These are phyloP conservation scores for Drosophila sturtevanti DNA, from an alignment of 1,140 invertebrate species.

Conservation along the genomic window DNA sequence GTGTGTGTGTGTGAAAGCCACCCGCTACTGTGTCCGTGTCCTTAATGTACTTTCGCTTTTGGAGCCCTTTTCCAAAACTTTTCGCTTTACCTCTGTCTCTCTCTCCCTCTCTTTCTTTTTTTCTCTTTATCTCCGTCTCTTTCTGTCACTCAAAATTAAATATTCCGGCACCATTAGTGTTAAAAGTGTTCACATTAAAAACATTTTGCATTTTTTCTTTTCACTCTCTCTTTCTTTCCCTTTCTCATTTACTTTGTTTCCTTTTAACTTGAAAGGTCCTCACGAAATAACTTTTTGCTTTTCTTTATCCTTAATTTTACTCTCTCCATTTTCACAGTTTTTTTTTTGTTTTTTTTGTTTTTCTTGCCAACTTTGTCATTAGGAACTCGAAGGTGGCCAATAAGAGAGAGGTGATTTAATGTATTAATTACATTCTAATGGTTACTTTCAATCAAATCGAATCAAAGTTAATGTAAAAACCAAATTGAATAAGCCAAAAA, in stretches of 20 bases:
- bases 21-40: constrained; percentile 10
- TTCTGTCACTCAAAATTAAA: constrained; percentile 58
- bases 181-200: constrained; percentile 76
- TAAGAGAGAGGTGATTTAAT: not conserved
- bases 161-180: constrained; percentile 79
- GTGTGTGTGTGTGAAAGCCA: constrained; percentile 11
- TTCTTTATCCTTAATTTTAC: not conserved
- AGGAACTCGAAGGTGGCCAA: not conserved
- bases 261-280: constrained; percentile 11
- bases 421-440: constrained; percentile 2
- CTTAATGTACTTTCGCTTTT: constrained; percentile 45
- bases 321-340: not conserved
- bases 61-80: constrained; percentile 25
- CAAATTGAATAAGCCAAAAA: not conserved
- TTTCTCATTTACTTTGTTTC: constrained; percentile 5
- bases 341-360: too few species aligned
- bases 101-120: constrained; percentile 7
- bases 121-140: constrained; percentile 6
- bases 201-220: constrained; percentile 64
- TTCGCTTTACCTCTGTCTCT: constrained; percentile 17
- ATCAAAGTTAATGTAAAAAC: constrained; percentile 5
- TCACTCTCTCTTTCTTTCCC: not conserved
- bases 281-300: not conserved
- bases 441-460: not conserved
- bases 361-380: constrained; percentile 3